Conservation (phyloP, 2,888 invertebrate species). For the Microdon myrmicae region DNA sequence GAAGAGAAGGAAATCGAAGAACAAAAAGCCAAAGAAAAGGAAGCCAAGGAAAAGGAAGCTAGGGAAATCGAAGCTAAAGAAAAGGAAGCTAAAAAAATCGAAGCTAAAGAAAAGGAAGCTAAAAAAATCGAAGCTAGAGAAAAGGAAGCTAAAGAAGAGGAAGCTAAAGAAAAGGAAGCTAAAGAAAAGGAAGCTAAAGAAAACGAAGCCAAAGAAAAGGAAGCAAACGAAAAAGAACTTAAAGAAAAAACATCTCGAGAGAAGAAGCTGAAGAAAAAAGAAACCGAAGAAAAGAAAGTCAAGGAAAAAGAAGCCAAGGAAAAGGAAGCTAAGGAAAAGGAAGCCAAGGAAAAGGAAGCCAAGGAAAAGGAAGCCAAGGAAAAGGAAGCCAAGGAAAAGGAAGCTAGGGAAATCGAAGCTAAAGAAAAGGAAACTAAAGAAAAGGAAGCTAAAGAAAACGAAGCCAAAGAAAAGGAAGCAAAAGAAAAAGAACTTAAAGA, state of each 20-base stretch:
- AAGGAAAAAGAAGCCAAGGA: slow-evolving; percentile 21
- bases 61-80: slow-evolving; percentile 22
- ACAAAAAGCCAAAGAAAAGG: slow-evolving; percentile 7
- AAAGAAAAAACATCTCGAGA: not conserved
- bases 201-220: slow-evolving; percentile 40
- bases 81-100: slow-evolving; percentile 27
- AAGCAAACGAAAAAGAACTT: slow-evolving; percentile 46
- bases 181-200: slow-evolving; percentile 34
- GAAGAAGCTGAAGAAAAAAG: not conserved
- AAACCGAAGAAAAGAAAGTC: slow-evolving; percentile 44
- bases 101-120: slow-evolving; percentile 20
- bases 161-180: slow-evolving; percentile 4
- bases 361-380: slow-evolving; percentile 17
- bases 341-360: slow-evolving; percentile 15
- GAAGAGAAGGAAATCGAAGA: slow-evolving; percentile 1
- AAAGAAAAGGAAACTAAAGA: slow-evolving; percentile 23
- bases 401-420: not conserved
- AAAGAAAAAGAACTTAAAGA: slow-evolving; percentile 45
- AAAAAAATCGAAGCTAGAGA: slow-evolving; percentile 6
- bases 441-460: slow-evolving; percentile 28
- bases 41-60: slow-evolving; percentile 53
- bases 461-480: slow-evolving; percentile 4
- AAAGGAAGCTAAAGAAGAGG: slow-evolving; percentile 1
- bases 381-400: not conserved
- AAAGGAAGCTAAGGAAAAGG: not conserved